These are phyloP conservation scores for Mactra quadrangularis DNA, from an alignment of 1,140 invertebrate genomes.

Conservation along the genomic window DNA sequence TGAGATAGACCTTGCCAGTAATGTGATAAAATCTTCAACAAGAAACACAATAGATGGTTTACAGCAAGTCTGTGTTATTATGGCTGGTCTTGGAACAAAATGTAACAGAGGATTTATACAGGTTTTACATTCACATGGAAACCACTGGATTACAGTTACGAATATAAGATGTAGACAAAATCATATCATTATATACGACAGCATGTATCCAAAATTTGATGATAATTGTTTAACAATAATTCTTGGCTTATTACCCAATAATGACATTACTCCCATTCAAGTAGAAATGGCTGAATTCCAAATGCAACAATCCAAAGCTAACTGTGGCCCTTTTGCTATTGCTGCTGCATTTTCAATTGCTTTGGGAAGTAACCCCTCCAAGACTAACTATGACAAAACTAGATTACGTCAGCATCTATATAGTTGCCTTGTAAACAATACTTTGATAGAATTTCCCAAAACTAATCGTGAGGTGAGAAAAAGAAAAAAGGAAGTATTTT, in stretches of 20 bases:
- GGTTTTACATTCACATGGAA: constrained; percentile 39
- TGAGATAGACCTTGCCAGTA: constrained; percentile 22
- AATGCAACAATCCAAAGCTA: constrained; percentile 25
- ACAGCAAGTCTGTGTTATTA: constrained; percentile 42
- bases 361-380: constrained; percentile 17
- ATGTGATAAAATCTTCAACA: constrained; percentile 1
- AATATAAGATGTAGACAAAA: constrained; percentile 6
- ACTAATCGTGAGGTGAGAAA: neutral
- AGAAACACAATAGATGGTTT: constrained; percentile 42
- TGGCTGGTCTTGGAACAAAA: neutral
- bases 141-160: constrained; percentile 42
- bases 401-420: constrained; percentile 33
- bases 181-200: constrained; percentile 30
- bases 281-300: constrained; percentile 46
- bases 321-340: constrained; percentile 54
- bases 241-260: neutral
- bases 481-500: neutral
- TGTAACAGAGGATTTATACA: constrained; percentile 12
- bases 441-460: constrained; percentile 16
- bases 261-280: neutral
- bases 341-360: constrained; percentile 52
- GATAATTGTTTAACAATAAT: neutral
- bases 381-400: neutral
- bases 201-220: constrained; percentile 26
- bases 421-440: neutral